These are phyloP conservation scores for Dione juno DNA, from an alignment of 2,888 invertebrate genomes.

Conservation along the genomic window DNA sequence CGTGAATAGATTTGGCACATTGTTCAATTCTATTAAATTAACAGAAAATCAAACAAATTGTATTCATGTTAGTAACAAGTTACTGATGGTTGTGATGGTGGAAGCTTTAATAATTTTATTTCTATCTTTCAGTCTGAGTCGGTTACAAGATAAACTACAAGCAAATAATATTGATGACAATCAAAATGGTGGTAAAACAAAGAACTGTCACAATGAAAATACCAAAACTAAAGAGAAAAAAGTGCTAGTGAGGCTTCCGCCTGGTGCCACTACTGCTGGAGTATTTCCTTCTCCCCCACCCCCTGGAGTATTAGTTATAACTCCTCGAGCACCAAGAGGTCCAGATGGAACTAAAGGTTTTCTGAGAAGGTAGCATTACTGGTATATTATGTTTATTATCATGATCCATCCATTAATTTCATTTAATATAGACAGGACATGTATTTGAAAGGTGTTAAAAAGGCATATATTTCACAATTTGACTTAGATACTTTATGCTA, in stretches of 20 bases:
- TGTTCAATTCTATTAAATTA: not conserved
- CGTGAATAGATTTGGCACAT: conserved; percentile 24
- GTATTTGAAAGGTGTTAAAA: conserved; percentile 30
- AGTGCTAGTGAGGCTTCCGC: conserved; percentile 69
- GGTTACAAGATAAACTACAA: conserved; percentile 77
- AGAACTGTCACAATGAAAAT: conserved; percentile 63
- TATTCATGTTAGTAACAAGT: not conserved
- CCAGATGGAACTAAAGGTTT: conserved; percentile 89
- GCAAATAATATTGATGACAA: conserved; percentile 73
- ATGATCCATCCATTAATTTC: conserved; percentile 42
- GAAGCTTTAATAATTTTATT: not conserved
- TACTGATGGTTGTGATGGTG: not conserved
- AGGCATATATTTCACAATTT: conserved; percentile 42
- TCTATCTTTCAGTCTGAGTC: conserved; percentile 66
- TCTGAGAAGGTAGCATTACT: conserved; percentile 72
- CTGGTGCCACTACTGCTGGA: conserved; percentile 65
- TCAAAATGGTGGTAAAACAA: conserved; percentile 60
- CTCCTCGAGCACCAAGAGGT: conserved; percentile 86
- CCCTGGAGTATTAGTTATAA: conserved; percentile 82
- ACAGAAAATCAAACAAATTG: not conserved
- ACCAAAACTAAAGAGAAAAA: conserved; percentile 74
- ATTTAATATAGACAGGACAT: conserved; percentile 34
- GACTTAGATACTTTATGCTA: conserved; percentile 29
- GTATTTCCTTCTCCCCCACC: conserved; percentile 76
- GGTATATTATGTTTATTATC: conserved; percentile 35